Conservation (phyloP, 2,888 invertebrate species). For the Entomobrya proxima region DNA sequence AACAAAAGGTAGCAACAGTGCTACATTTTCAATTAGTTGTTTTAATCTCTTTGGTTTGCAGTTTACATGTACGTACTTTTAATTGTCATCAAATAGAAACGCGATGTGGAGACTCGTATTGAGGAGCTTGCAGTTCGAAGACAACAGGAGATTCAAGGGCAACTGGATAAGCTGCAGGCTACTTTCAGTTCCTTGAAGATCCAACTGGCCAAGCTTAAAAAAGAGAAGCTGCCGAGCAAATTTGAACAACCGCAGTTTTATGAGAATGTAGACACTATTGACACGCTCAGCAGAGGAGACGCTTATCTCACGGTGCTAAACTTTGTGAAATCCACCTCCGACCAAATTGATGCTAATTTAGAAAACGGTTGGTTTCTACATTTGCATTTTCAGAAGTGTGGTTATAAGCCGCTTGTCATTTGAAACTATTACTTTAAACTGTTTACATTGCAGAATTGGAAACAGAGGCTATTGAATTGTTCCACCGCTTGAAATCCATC, state of each 20-base stretch:
- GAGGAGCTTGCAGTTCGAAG: conserved; percentile 34
- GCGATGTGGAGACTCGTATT: conserved; percentile 1
- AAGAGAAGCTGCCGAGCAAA: conserved; percentile 71
- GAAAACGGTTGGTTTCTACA: conserved; percentile 58
- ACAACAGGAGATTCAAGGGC: conserved; percentile 36
- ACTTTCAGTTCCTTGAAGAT: conserved; percentile 50
- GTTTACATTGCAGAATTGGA: conserved; percentile 63
- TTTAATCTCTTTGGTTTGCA: neutral
- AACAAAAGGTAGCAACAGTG: neutral
- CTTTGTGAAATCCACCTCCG: conserved; percentile 70
- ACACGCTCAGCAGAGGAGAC: conserved; percentile 66
- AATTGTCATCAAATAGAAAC: too few relatives aligned
- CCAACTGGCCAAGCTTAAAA: conserved; percentile 57
- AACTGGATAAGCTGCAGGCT: conserved; percentile 46
- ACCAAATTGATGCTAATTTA: conserved; percentile 72
- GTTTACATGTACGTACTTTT: too few relatives aligned
- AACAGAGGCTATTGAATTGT: conserved; percentile 72
- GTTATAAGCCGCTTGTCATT: too few relatives aligned
- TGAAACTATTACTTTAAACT: neutral
- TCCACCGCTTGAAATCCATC: conserved; percentile 60
- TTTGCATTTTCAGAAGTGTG: neutral
- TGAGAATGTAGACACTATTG: conserved; percentile 65
- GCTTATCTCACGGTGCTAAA: conserved; percentile 69
- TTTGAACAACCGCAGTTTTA: conserved; percentile 70
- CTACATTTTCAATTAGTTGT: neutral